A percentile compares a stretch with the other conserved stretches of the same genome.
Conservation (phyloP, 2,797 vertebrate species). For the Crenuchus spilurus region DNA sequence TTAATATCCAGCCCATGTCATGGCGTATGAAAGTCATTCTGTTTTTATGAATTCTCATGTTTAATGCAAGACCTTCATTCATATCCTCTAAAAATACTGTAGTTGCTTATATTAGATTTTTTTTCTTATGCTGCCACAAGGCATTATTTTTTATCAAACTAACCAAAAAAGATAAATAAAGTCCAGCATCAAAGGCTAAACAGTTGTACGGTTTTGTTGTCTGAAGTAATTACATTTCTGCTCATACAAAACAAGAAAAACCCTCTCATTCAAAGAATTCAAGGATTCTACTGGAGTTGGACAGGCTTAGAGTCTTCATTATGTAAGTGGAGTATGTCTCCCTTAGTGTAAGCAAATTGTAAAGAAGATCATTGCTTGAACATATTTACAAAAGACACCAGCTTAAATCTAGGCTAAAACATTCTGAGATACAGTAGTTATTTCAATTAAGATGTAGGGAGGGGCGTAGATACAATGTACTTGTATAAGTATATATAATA, state of each 20-base stretch:
- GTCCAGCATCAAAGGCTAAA: background rate
- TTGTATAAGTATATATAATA: too few species aligned
- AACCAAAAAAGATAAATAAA: background rate
- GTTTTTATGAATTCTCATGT: background rate
- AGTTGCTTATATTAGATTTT: background rate
- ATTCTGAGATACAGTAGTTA: too few species aligned
- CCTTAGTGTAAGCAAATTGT: too few species aligned
- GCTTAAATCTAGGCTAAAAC: too few species aligned
- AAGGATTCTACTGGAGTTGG: background rate
- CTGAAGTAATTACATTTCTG: background rate
- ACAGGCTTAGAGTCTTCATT: background rate
- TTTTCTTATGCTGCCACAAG: background rate
- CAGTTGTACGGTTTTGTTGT: background rate
- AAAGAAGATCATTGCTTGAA: too few species aligned
- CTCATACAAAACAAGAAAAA: background rate
- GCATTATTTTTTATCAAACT: slow-evolving; percentile 7
- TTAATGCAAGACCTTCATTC: background rate
- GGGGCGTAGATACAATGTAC: too few species aligned
- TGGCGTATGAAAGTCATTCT: background rate
- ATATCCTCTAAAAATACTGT: background rate
- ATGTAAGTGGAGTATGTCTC: background rate
- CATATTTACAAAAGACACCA: too few species aligned
- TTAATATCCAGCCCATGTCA: background rate
- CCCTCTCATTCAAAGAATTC: background rate
- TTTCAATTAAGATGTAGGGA: too few species aligned